Percentiles rank a stretch among this genome's conserved stretches.
Evolutionary conservation across 2,797 vertebrate species (phyloP).

Genomic region (Mastacembelus armatus): DNA sequence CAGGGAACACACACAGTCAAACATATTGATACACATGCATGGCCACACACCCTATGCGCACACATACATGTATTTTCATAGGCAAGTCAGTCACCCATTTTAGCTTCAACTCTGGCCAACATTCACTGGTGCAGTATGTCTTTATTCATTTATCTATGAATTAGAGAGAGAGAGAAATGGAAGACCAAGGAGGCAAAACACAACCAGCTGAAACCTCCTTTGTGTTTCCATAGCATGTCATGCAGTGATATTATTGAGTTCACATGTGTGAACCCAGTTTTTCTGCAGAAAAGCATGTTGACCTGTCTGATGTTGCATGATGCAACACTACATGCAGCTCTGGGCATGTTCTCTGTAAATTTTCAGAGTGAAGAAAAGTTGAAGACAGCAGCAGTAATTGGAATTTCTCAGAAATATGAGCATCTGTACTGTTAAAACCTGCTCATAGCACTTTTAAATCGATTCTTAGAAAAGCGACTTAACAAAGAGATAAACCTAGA

Average conservation of each 20-base stretch:
- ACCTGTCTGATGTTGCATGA: slow-evolving; percentile 62
- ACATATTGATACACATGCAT: neutral
- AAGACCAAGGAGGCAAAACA: slow-evolving; percentile 57
- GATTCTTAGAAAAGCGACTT: slow-evolving; percentile 35
- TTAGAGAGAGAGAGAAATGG: slow-evolving; percentile 51
- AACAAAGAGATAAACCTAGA: slow-evolving; percentile 25
- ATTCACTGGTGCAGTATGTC: slow-evolving; percentile 65
- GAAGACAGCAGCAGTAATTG: slow-evolving; percentile 19
- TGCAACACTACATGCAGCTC: slow-evolving; percentile 59
- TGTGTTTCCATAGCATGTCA: slow-evolving; percentile 65
- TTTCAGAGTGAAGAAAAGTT: slow-evolving; percentile 40
- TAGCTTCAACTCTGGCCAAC: slow-evolving; percentile 76
- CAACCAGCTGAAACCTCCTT: slow-evolving; percentile 60
- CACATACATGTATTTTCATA: slow-evolving; percentile 54
- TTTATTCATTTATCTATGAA: slow-evolving; percentile 72
- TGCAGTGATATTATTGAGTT: slow-evolving; percentile 70
- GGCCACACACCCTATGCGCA: neutral
- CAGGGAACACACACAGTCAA: slow-evolving; percentile 44
- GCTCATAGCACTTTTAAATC: slow-evolving; percentile 22
- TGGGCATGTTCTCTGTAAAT: slow-evolving; percentile 57
- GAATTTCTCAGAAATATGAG: slow-evolving; percentile 28
- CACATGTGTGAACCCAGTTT: slow-evolving; percentile 60
- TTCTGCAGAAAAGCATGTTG: slow-evolving; percentile 59
- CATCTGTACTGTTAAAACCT: slow-evolving; percentile 44
- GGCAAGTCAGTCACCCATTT: slow-evolving; percentile 69